A percentile compares a stretch with the other conserved stretches of the same genome.
phyloP scores from a whole-genome alignment of 2,113 vertebrate genomes.

The Arizona elegans region DNA sequence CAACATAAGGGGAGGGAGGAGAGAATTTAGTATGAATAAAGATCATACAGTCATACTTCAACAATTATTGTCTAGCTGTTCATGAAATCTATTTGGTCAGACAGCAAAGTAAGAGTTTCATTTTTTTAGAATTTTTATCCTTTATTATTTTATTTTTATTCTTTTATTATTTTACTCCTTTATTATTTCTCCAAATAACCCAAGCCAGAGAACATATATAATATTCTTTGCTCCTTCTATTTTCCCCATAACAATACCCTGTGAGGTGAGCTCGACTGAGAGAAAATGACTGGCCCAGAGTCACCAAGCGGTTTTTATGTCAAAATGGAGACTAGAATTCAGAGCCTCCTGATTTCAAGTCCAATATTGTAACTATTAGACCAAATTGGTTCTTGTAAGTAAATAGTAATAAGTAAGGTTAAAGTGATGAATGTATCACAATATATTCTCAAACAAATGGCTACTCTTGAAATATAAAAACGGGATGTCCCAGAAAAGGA shows the following conservation, averaged over 20 bases:
- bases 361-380: neutral
- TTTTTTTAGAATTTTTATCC: neutral
- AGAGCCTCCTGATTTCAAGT: neutral
- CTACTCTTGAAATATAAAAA: neutral
- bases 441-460: neutral
- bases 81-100: neutral
- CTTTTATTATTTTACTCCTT: neutral
- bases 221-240: neutral
- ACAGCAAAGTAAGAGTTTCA: neutral
- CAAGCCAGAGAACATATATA: neutral
- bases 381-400: neutral
- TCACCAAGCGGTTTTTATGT: neutral
- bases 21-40: neutral
- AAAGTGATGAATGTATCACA: neutral
- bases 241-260: neutral
- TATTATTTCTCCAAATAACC: neutral
- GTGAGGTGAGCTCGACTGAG: neutral
- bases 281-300: neutral
- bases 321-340: neutral
- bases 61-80: neutral
- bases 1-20: neutral
- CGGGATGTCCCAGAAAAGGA: neutral
- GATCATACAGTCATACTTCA: neutral
- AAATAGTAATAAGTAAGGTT: neutral
- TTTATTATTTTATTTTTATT: neutral